Percentiles rank a stretch among this genome's conserved stretches.
Conservation (phyloP, 1,140 invertebrate genomes). For the Pseudoatta argentina region DNA sequence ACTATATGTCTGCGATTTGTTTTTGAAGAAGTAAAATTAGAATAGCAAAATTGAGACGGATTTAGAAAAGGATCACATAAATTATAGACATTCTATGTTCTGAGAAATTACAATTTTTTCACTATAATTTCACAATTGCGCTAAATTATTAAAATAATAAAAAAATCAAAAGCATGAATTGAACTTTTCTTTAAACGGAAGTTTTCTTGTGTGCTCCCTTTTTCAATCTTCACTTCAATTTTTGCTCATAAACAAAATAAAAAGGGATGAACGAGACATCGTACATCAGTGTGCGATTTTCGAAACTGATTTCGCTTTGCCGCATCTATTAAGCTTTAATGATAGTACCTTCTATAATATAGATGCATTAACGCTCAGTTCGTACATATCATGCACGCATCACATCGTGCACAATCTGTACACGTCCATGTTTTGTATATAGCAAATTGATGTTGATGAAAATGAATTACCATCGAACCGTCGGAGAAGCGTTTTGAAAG, state of each 20-base stretch:
- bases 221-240: background rate
- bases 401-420: conserved; percentile 29
- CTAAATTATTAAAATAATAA: background rate
- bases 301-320: conserved; percentile 47
- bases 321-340: conserved; percentile 60
- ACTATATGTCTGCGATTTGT: no score
- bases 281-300: conserved; percentile 34
- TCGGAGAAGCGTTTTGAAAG: conserved; percentile 47
- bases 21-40: background rate
- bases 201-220: background rate
- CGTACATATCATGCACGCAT: conserved; percentile 23
- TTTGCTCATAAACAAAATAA: conserved; percentile 23
- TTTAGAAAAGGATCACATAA: background rate
- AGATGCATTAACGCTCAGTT: conserved; percentile 47
- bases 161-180: background rate
- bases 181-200: background rate
- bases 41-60: background rate
- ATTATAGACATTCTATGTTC: no score
- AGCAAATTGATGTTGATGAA: conserved; percentile 57
- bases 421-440: conserved; percentile 43
- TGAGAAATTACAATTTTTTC: background rate
- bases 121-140: background rate
- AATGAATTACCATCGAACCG: conserved; percentile 52
- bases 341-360: conserved; percentile 48
- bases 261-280: conserved; percentile 14